Evolutionary conservation across 2,888 invertebrate species (phyloP).

Genomic region (Hypolimnas misippus): DNA sequence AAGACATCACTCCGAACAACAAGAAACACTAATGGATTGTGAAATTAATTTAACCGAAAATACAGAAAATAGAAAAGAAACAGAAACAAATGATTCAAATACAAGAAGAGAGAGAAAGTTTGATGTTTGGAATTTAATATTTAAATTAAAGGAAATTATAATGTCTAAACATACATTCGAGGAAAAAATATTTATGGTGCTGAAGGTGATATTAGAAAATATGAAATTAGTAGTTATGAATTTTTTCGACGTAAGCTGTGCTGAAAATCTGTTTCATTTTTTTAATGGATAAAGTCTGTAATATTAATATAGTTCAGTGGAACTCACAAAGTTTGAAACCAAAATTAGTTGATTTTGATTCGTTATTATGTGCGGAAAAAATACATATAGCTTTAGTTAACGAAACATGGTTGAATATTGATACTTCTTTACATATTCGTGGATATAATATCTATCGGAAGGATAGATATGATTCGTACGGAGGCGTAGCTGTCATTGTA

Average conservation of each 20-base stretch:
- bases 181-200: background rate
- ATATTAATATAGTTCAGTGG: background rate
- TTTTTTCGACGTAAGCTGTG: background rate
- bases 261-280: background rate
- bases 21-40: too few relatives aligned
- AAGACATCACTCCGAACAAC: too few relatives aligned
- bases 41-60: too few relatives aligned
- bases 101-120: too few relatives aligned
- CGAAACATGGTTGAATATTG: constrained; percentile 36
- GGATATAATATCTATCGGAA: constrained; percentile 32
- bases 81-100: too few relatives aligned
- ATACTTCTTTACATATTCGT: constrained; percentile 10
- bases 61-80: too few relatives aligned
- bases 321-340: constrained; percentile 7
- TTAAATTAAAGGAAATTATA: background rate
- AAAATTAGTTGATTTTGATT: constrained; percentile 14
- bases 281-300: background rate
- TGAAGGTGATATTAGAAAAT: background rate
- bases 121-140: too few relatives aligned
- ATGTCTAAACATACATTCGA: background rate
- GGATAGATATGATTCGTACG: constrained; percentile 30
- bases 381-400: constrained; percentile 30
- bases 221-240: background rate
- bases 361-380: constrained; percentile 25
- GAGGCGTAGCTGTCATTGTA: constrained; percentile 37